Evolutionary conservation across 2,113 vertebrate genomes (phyloP).

Genomic region (Podarcis raffonei): DNA sequence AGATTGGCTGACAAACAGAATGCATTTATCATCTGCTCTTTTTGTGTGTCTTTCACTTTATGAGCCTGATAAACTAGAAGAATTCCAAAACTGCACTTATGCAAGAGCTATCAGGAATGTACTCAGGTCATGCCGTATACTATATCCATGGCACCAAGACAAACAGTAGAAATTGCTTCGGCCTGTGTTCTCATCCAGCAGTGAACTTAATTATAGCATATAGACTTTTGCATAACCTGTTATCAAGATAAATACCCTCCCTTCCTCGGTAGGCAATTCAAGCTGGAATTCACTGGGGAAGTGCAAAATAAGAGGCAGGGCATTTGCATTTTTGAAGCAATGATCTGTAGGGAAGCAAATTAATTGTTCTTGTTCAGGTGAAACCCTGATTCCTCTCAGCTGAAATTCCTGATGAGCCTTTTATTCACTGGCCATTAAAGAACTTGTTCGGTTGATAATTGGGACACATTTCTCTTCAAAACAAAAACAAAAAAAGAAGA

Average conservation of each 20-base stretch:
- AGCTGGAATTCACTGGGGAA: constrained; percentile 31
- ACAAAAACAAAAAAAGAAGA: neutral
- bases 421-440: neutral
- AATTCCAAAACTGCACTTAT: no score
- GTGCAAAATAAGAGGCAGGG: constrained; percentile 30
- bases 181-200: constrained; percentile 36
- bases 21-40: neutral
- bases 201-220: constrained; percentile 56
- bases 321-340: constrained; percentile 19
- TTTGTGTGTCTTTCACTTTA: neutral
- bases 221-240: constrained; percentile 38
- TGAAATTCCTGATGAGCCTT: neutral
- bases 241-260: constrained; percentile 39
- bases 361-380: constrained; percentile 1
- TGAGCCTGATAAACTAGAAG: neutral
- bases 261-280: constrained; percentile 50
- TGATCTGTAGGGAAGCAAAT: constrained; percentile 30
- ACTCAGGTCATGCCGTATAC: neutral
- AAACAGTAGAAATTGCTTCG: neutral
- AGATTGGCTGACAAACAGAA: neutral
- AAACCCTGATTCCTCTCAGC: constrained; percentile 12
- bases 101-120: no score
- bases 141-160: constrained; percentile 30
- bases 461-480: neutral
- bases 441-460: neutral